Base-by-base conservation (phyloP, 2,888 invertebrate species). In the Trypoxylon attenuatum region DNA sequence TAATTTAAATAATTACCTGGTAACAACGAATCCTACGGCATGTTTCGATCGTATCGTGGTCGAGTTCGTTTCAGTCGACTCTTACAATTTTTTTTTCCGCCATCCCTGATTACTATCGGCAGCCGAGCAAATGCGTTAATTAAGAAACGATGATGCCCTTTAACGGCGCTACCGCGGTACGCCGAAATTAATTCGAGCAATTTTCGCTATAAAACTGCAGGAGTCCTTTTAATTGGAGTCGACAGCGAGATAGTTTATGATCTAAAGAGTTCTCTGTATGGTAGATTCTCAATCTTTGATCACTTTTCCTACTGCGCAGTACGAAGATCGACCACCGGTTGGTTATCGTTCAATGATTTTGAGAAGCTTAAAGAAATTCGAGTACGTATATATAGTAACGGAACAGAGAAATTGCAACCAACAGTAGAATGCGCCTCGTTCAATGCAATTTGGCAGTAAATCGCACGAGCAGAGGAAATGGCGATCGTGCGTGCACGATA, bases 1-100 rank as follows among this genome's bases (percentile, higher is more conserved):
- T 33, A 22, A 61, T 67, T 67, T 53, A 60, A 68, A 66, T 66
- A 66, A 68, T 68, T 61, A 21, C 19, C 53, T 15, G 15, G 23
- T 5, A 33, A 39, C 49, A 46, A 16, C 13, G 22, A 43, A 55
- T 52, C 65, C 22, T n/a, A 29, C 54, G 46, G 13, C 3, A n/a
- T 64, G 65, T 46, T 13, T n/a, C 59, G 68, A 66, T 61, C n/a
- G 60, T 68, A 66, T 68, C 67, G 33, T 3, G 4, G 6, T 43
- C 16, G 1, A 16, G 46, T 58, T 27, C 42, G 47, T 51, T 46
- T 55, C 51, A 38, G 16, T 21, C 33, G 19, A 19, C 47, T 8
- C 6, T 21, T 18, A 22, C 45, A n/a, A 50, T 33, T 43, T 38
- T 38, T 46, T 64, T 68, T 53, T 42, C 49, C 42, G 39, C 56